Evolutionary conservation across 2,888 invertebrate species (phyloP), one percentile per base, ranked within the genome.

Genomic region (Drosophila flavopinicola): DNA sequence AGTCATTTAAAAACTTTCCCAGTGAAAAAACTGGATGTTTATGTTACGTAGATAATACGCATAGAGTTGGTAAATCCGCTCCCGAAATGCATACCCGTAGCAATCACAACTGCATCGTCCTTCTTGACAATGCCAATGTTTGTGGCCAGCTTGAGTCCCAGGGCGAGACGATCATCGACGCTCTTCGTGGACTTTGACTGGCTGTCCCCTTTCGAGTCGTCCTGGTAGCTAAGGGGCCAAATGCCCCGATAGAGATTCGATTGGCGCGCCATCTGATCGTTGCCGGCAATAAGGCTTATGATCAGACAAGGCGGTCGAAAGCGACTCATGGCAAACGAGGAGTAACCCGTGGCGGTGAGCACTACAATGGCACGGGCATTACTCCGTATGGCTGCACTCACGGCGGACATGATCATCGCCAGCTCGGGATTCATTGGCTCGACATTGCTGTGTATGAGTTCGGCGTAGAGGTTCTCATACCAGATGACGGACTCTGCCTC

Each of bases 401-500:
- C 98, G 0, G 98, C 95, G 0, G 98, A 85, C 80, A 99, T 96
- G 11, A 98, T 98, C 5, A 96, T 94, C 0, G 96, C 95, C 90
- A 98, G 97, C 1, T 97, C 95, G 13, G 96, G 95, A 96, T 27
- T 6, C 6, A 10, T n/a, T 23, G n/a, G 94, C 5, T 95, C 95
- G 5, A 54, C 38, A 9, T 74, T 44, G 25, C 73, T 68, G 17
- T 70, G 68, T 5, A 93, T 91, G 30, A 99, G 92, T 88, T 98
- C 98, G 30, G 93, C 93, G 91, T 98, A 98, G 69, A 96, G 93
- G 90, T 97, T 96, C 77, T 94, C 95, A 77, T 98, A 97, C 96
- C 97, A 98, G 72, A 98, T 93, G 0, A 97, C 98, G 1, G 97
- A 96, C 90, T 99, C 99, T 0, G 99, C 99, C 92, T 99, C 98